Evolutionary conservation across 2,113 vertebrate genomes (phyloP).

Genomic region (Thinocorus orbignyianus): DNA sequence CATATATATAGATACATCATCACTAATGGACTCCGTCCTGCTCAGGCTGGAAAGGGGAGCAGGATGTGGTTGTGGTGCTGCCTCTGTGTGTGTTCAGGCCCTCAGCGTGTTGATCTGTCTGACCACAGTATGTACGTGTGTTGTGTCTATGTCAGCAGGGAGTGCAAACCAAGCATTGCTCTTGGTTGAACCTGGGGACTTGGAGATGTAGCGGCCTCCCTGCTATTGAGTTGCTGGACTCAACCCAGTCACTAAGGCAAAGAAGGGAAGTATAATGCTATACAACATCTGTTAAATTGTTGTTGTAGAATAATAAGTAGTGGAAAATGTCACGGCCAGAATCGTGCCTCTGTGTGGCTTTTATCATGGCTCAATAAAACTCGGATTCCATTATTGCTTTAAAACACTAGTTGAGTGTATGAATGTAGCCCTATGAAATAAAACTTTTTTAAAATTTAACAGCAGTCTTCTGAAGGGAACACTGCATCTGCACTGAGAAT

Average conservation of each 20-base stretch:
- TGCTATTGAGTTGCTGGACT: not conserved
- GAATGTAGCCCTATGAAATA: not conserved
- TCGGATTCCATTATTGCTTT: not conserved
- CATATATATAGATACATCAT: not conserved
- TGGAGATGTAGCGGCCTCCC: not conserved
- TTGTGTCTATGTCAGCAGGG: not conserved
- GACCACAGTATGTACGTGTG: accelerated
- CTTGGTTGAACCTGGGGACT: not conserved
- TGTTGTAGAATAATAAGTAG: not conserved
- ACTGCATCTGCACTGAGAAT: not conserved
- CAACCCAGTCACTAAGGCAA: not conserved
- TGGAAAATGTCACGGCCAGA: not conserved
- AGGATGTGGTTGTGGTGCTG: not conserved
- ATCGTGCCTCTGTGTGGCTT: not conserved
- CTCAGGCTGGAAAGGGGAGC: not conserved
- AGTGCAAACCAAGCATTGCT: not conserved
- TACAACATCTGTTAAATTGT: not conserved
- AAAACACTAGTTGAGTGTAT: not conserved
- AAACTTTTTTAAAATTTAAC: not conserved
- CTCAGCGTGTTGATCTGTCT: not conserved
- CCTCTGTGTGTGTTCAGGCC: not conserved
- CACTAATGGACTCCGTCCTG: not conserved
- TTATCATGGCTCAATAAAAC: not conserved
- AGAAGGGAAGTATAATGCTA: not conserved
- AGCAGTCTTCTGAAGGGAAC: not conserved